phyloP scores from a whole-genome alignment of 2,113 vertebrate species.

The Typhlomys cinereus region DNA sequence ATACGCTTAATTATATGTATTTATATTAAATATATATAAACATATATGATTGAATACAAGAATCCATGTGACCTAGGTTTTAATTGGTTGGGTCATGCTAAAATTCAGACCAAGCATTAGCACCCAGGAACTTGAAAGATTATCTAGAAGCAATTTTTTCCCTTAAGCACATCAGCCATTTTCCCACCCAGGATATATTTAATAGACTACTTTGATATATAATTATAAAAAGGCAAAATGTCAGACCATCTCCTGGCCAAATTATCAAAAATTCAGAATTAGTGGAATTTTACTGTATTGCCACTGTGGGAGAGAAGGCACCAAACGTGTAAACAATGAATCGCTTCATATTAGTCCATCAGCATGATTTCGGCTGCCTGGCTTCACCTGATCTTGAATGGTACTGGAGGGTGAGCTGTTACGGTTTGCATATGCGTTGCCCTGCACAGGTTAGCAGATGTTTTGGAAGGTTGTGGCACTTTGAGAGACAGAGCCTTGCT shows the following conservation, averaged over 20 bases:
- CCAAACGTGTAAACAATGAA: too few species aligned
- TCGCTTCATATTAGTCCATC: neutral
- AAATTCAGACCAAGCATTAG: neutral
- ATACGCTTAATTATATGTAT: neutral
- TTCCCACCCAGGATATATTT: neutral
- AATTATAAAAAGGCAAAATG: neutral
- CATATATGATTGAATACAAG: neutral
- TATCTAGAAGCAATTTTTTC: neutral
- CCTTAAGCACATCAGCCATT: neutral
- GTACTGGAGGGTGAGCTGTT: too few species aligned
- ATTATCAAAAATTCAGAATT: constrained; percentile 23
- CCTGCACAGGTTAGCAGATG: too few species aligned
- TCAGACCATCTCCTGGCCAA: neutral
- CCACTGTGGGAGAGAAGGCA: neutral
- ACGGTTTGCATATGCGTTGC: too few species aligned
- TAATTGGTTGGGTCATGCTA: neutral
- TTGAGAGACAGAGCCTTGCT: too few species aligned
- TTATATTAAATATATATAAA: constrained; percentile 1
- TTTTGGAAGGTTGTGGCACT: too few species aligned
- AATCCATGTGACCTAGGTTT: neutral
- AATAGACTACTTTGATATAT: neutral
- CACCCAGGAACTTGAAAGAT: neutral
- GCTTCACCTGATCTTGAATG: neutral
- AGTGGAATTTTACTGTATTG: neutral
- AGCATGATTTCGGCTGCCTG: neutral